A percentile compares a stretch with the other conserved stretches of the same genome.
Evolutionary conservation across 2,113 vertebrate genomes (phyloP).

Genomic region (Triplophysa tibetana): DNA sequence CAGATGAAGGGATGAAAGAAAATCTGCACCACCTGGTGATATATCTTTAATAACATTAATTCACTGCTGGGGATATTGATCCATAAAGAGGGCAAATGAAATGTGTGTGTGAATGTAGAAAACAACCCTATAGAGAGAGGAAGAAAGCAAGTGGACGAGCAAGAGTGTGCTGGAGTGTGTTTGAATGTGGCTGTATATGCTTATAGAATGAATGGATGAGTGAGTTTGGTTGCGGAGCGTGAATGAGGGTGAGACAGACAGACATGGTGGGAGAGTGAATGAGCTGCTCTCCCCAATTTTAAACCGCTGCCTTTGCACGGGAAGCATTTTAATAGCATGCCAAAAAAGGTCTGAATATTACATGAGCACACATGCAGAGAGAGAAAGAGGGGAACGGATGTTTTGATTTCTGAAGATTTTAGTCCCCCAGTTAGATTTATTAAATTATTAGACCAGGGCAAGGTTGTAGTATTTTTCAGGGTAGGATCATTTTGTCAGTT

Average conservation of each 20-base stretch:
- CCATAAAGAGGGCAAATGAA: conserved; percentile 60
- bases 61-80: conserved; percentile 60
- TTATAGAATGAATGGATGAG: conserved; percentile 43
- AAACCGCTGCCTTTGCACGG: conserved; percentile 19
- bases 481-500: no score
- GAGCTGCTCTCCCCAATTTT: conserved; percentile 15
- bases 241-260: conserved; percentile 36
- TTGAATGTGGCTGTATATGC: conserved; percentile 21
- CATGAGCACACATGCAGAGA: conserved; percentile 14
- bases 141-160: conserved; percentile 10
- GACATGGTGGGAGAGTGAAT: neutral
- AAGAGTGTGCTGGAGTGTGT: conserved; percentile 6
- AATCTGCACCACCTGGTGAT: conserved; percentile 41
- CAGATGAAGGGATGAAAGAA: conserved; percentile 28
- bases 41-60: conserved; percentile 63
- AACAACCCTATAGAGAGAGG: neutral
- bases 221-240: conserved; percentile 41
- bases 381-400: neutral
- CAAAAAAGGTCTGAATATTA: conserved; percentile 29
- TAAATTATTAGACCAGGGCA: neutral
- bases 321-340: conserved; percentile 32
- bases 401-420: conserved; percentile 8
- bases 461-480: no score
- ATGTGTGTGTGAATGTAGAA: conserved; percentile 8
- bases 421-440: conserved; percentile 12